Conservation (phyloP, 2,113 vertebrate species). For the Pangasianodon gigas region DNA sequence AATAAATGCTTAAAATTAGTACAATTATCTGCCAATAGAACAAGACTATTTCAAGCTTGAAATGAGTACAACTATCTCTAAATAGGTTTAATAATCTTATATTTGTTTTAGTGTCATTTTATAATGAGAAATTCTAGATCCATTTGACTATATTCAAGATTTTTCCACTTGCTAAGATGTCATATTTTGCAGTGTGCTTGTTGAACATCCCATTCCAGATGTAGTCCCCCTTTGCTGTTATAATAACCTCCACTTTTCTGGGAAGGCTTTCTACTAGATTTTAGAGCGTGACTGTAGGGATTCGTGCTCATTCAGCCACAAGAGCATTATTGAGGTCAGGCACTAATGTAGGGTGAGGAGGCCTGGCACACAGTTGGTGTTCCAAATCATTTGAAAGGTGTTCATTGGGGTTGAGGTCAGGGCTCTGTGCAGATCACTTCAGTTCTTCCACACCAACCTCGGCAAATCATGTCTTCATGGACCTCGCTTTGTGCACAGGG, state of each 20-base stretch:
- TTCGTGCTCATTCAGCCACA: neutral
- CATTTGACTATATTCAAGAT: no score
- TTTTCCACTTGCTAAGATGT: no score
- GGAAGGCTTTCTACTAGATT: neutral
- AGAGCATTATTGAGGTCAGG: neutral
- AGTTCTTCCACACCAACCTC: neutral
- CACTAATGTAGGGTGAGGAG: neutral
- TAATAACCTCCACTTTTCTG: neutral
- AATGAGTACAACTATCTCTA: no score
- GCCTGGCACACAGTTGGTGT: neutral
- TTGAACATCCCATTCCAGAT: neutral
- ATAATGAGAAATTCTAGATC: no score
- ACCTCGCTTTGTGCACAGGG: neutral
- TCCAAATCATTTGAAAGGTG: neutral
- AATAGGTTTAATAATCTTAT: no score
- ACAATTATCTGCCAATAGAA: no score
- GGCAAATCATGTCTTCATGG: neutral
- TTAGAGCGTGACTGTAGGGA: no score
- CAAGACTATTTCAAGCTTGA: no score
- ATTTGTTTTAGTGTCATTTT: no score
- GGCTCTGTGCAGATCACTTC: neutral
- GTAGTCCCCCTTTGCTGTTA: neutral
- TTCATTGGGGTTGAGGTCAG: neutral
- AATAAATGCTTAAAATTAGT: no score
- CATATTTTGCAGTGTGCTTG: no score